Evolutionary conservation across 64 coral and sea anemone species (phyloP).

Genomic region (Porites australiensis): DNA sequence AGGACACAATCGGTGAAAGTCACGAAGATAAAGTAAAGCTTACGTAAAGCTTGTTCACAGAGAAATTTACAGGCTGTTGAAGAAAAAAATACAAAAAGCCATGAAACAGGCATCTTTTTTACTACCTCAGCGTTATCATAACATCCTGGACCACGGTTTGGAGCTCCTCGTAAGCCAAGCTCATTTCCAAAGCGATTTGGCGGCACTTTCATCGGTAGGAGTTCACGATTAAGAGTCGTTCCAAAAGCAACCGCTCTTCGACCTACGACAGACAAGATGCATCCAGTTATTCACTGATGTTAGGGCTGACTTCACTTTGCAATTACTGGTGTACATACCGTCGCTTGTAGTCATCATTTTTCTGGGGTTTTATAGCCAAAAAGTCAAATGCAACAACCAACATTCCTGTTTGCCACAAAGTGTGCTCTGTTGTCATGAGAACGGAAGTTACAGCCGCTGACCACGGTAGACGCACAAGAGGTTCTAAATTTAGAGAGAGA

Average conservation of each 20-base stretch:
- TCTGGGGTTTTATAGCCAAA: not conserved
- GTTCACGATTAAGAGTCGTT: conserved; percentile 87
- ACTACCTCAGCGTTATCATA: conserved; percentile 96
- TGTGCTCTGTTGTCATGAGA: not conserved
- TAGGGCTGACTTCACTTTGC: not conserved
- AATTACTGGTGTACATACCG: not conserved
- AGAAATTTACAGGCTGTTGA: not conserved
- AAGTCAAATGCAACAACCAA: not conserved
- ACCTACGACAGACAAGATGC: not conserved
- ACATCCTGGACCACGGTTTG: conserved; percentile 89
- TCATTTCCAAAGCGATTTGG: conserved; percentile 89
- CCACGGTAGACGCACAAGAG: not conserved
- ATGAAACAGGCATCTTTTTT: not conserved
- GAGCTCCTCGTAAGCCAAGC: conserved; percentile 70
- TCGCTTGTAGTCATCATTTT: conserved; percentile 25
- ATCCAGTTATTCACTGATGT: not conserved
- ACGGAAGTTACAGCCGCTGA: conserved; percentile 7
- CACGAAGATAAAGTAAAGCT: not conserved
- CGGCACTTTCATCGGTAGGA: conserved; percentile 87
- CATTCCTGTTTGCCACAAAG: not conserved
- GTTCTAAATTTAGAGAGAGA: not conserved
- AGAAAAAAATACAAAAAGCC: not conserved
- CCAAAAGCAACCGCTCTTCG: conserved; percentile 83
- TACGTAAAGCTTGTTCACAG: not conserved
- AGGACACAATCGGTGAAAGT: not conserved